These are phyloP conservation scores for Tachysurus vachellii DNA, from an alignment of 2,113 vertebrate genomes.

Conservation along the genomic window DNA sequence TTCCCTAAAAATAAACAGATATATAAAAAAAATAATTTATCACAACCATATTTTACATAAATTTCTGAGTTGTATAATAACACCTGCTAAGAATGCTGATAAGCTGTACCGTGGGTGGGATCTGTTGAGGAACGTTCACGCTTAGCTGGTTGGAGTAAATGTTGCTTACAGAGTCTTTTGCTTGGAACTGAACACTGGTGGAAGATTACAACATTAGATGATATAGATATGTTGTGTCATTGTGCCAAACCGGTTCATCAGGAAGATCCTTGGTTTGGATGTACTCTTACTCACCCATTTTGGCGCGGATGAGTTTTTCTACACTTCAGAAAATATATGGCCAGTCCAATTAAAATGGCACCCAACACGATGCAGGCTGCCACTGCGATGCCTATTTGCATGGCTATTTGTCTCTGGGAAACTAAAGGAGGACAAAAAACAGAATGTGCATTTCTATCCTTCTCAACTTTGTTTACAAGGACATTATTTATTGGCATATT, in stretches of 20 bases:
- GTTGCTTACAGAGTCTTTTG: constrained; percentile 39
- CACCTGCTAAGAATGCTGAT: not conserved
- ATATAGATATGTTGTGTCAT: not conserved
- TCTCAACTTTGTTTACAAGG: not conserved
- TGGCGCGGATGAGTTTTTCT: constrained; percentile 40
- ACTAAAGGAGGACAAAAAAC: constrained; percentile 51
- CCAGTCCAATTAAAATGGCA: constrained; percentile 45
- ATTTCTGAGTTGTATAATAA: not conserved
- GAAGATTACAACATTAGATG: not conserved
- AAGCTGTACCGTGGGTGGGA: constrained; percentile 25
- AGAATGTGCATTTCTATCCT: not conserved
- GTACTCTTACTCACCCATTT: constrained; percentile 53
- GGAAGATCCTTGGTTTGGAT: too few species aligned
- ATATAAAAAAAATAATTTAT: not conserved
- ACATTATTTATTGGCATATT: not conserved
- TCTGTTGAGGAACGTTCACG: not conserved
- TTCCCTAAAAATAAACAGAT: constrained; percentile 35
- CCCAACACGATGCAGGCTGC: constrained; percentile 52
- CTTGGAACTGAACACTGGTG: constrained; percentile 47
- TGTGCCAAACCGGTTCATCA: too few species aligned
- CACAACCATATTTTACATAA: not conserved
- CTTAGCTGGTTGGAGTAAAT: not conserved
- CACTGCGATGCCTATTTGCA: constrained; percentile 47
- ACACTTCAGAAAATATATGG: constrained; percentile 57
- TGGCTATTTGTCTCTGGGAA: fast-evolving